phyloP scores from a whole-genome alignment of 2,888 invertebrate genomes.

The Cryptocephalus moraei region DNA sequence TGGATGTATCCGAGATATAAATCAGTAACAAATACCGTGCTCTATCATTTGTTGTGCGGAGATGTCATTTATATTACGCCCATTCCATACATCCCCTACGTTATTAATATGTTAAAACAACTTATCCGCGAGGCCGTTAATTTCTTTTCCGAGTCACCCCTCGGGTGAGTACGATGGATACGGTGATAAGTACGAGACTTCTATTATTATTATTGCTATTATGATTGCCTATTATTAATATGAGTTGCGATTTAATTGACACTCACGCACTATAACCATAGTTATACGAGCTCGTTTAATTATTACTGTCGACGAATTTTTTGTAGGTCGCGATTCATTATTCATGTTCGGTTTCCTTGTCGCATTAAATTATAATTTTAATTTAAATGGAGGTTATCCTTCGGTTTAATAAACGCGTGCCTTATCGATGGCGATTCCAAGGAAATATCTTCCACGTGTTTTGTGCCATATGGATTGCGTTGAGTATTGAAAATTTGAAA shows the following conservation, averaged over 20 bases:
- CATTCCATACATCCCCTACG: constrained; percentile 18
- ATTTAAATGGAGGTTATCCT: too few species aligned
- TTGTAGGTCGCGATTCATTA: not conserved
- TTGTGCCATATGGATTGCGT: too few species aligned
- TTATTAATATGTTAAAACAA: constrained; percentile 16
- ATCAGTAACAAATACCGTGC: constrained; percentile 33
- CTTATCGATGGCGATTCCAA: too few species aligned
- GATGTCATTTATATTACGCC: constrained; percentile 34
- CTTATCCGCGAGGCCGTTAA: constrained; percentile 12
- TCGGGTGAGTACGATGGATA: not conserved
- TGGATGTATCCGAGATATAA: constrained; percentile 36
- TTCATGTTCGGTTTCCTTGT: not conserved
- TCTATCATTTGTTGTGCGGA: constrained; percentile 34
- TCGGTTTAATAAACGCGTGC: too few species aligned
- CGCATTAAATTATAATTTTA: not conserved
- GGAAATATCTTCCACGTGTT: too few species aligned
- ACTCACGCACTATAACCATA: too few species aligned
- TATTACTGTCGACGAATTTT: not conserved
- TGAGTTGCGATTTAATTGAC: too few species aligned
- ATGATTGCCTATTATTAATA: not conserved
- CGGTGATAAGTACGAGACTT: not conserved
- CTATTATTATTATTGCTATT: not conserved
- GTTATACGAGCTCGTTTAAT: not conserved
- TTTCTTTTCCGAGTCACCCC: constrained; percentile 1
- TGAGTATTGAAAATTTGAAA: too few species aligned